Conservation (phyloP, 37 sponge, comb jelly and placozoan species). For the Mnemiopsis leidyi region DNA sequence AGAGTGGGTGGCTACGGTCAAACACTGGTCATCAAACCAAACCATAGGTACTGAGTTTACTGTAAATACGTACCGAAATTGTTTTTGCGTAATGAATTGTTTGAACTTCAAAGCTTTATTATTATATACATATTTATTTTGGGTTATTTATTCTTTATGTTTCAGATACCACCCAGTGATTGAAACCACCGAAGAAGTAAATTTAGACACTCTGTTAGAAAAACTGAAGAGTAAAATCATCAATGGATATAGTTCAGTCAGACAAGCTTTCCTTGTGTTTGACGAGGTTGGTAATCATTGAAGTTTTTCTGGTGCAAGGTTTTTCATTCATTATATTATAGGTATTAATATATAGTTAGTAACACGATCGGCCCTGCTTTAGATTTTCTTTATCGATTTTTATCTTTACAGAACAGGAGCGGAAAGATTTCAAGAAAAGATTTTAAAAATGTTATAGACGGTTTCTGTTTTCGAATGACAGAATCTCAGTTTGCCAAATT, state of each 20-base stretch:
- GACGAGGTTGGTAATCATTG: slow-evolving; percentile 18
- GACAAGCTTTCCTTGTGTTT: slow-evolving; percentile 62
- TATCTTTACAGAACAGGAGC: slow-evolving; percentile 38
- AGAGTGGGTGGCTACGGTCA: slow-evolving; percentile 51
- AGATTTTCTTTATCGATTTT: too few species aligned
- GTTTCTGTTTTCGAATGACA: slow-evolving; percentile 53
- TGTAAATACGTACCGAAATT: too few species aligned
- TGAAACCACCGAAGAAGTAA: slow-evolving; percentile 33
- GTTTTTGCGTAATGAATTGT: too few species aligned
- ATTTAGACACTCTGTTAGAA: neutral
- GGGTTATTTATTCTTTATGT: too few species aligned
- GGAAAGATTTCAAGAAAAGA: slow-evolving; percentile 42
- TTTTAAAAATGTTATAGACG: slow-evolving; percentile 56
- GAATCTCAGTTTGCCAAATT: slow-evolving; percentile 59
- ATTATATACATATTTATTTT: too few species aligned
- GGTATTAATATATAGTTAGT: too few species aligned
- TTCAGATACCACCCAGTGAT: slow-evolving; percentile 10
- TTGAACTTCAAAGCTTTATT: too few species aligned
- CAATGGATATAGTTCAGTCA: slow-evolving; percentile 32
- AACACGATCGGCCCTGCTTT: too few species aligned
- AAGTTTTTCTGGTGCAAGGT: too few species aligned
- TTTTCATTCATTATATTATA: too few species aligned
- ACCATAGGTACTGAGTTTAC: slow-evolving; percentile 54
- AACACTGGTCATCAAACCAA: slow-evolving; percentile 57
- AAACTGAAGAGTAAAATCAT: slow-evolving; percentile 47